Evolutionary conservation across 2,888 invertebrate genomes (phyloP), one percentile per base, ranked within the genome.

Genomic region (Doris montereyensis): DNA sequence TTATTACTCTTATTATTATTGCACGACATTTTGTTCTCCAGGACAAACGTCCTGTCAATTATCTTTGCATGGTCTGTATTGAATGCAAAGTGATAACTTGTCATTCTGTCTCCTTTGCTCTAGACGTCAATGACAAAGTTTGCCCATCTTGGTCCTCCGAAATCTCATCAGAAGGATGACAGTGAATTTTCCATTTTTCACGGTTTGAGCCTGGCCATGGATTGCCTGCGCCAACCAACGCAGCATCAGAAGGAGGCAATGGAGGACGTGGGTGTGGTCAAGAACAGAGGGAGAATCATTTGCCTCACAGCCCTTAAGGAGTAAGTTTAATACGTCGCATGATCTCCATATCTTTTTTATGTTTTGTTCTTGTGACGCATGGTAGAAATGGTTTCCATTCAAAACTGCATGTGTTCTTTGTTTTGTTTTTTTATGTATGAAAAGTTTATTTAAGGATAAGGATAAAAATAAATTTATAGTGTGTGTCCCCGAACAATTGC

Each of bases 291-390:
- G 13, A 93, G 97, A 82, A 95, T 98, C 21, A 96, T 98, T 87
- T 97, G 97, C 88, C 95, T 98, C 52, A 97, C 97, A 4, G 95
- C 96, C 84, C 95, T 97, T 0, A 93, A 96, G 84, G 91, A 88
- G 91, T 91, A 81, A 30, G 76, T 52, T 21, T 58, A 60, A 41
- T n/a, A n/a, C 13, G 3, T 34, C 24, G 3, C 62, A 65, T 8
- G n/a, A 2, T n/a, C 28, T 24, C 28, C 17, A 26, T 32, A 35
- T 4, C 24, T 30, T 30, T 24, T 70, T 17, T 10, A 17, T 17
- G 4, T 71, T 71, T 34, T 71, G 26, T 71, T 71, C 17, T 21
- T 68, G 30, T 10, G 70, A n/a, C n/a, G n/a, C n/a, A n/a, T n/a
- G n/a, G n/a, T n/a, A n/a, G n/a, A n/a, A n/a, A n/a, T n/a, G n/a